Conservation (phyloP, 1,140 invertebrate genomes). For the Grapholita molesta region DNA sequence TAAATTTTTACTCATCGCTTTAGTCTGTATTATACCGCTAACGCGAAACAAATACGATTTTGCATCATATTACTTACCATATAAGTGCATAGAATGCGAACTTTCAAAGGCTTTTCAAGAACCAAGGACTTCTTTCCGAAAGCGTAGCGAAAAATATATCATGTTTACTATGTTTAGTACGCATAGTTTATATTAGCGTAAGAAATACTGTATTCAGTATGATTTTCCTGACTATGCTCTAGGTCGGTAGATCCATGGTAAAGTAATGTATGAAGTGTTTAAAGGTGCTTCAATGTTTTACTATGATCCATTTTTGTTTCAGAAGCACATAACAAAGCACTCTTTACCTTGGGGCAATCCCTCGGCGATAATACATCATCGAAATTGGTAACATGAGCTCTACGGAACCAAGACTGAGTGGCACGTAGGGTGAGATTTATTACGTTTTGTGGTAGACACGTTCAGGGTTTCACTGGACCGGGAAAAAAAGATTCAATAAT, state of each 20-base stretch:
- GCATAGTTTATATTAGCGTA: no score
- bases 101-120: no score
- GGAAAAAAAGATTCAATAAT: no score
- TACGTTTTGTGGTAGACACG: neutral
- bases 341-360: constrained; percentile 8
- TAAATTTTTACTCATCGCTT: no score
- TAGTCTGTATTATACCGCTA: no score
- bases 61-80: no score
- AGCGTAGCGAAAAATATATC: no score
- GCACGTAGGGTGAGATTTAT: constrained; percentile 4
- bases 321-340: constrained; percentile 7
- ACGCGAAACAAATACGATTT: no score
- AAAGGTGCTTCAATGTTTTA: neutral
- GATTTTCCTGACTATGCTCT: neutral
- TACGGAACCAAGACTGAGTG: constrained; percentile 1
- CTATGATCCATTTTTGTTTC: neutral
- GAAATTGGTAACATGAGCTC: constrained; percentile 15
- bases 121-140: no score
- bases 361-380: constrained; percentile 10
- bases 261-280: neutral
- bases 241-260: no score
- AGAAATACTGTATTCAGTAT: neutral
- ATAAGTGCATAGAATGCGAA: no score
- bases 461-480: neutral
- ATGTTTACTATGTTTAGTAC: no score